Evolutionary conservation across 2,888 invertebrate genomes (phyloP), one percentile per base, ranked within the genome.

Genomic region (Ochropleura plecta): DNA sequence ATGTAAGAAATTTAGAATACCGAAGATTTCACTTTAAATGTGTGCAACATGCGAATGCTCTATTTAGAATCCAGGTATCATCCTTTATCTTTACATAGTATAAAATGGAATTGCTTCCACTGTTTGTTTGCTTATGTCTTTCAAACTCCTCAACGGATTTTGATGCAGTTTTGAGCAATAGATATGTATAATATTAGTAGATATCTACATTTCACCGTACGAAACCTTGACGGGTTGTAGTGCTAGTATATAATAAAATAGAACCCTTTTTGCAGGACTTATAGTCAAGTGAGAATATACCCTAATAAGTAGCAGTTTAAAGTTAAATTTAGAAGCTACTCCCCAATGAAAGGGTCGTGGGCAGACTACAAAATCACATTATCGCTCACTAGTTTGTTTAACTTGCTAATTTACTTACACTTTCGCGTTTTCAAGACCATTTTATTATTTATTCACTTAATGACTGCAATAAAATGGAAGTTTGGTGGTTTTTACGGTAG

Each of bases 341-440:
- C 68, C 78, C 68, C 70, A 79, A 87, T 82, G 87, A 90, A 90
- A 90, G 88, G 86, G 83, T 83, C 80, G 86, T 78, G 78, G 83
- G 85, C 73, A 82, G 87, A 88, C 87, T 85, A 76, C 71, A 71
- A 90, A 87, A 86, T 88, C 83, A 85, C 83, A 88, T 90, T 91
- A 88, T 85, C 84, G 82, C 85, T 81, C 83, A 83, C 77, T 81
- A 80, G 84, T 88, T 83, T 84, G 83, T 85, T 84, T 83, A 81
- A 86, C 78, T 84, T 71, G 70, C 70, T 86, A 80, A 87, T 84
- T 86, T 78, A 77, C 84, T 83, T 82, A 79, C 80, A 83, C 81
- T 85, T 85, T 81, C 86, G 87, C 81, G 73, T 76, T 80, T 78
- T 68, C 70, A 78, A 76, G 72, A 83, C 48, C 68, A 76, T 79